phyloP scores from a whole-genome alignment of 2,888 invertebrate genomes.

The Coremacera marginata region DNA sequence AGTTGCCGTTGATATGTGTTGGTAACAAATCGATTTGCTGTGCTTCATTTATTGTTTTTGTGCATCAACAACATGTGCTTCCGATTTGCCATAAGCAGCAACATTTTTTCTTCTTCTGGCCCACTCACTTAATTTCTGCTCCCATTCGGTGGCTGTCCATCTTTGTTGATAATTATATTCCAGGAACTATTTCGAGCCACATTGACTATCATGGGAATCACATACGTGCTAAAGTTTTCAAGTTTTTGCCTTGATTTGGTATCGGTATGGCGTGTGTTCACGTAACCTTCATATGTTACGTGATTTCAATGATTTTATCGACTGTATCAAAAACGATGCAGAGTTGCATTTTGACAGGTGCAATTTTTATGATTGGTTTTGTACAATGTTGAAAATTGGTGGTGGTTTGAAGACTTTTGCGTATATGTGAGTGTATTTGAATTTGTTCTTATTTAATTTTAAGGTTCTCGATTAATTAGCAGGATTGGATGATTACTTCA shows the following conservation, averaged over 20 bases:
- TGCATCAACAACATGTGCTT: constrained; percentile 31
- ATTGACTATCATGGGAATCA: constrained; percentile 59
- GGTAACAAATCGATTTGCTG: constrained; percentile 39
- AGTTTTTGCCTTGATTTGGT: neutral
- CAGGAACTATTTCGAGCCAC: constrained; percentile 18
- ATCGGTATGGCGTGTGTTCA: constrained; percentile 16
- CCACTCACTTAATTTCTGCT: neutral
- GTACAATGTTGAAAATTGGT: neutral
- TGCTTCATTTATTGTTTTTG: constrained; percentile 38
- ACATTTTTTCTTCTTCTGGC: neutral
- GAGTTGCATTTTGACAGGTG: neutral
- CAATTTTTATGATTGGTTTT: neutral
- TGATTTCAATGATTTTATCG: constrained; percentile 8
- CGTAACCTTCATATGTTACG: constrained; percentile 29
- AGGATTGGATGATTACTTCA: too few relatives aligned
- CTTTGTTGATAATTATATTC: constrained; percentile 14
- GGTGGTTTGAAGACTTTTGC: neutral
- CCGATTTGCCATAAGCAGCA: constrained; percentile 18
- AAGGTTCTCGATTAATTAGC: too few relatives aligned
- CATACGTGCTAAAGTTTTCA: constrained; percentile 59
- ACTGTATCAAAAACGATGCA: neutral
- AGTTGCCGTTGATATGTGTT: constrained; percentile 23
- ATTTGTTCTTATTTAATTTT: too few relatives aligned
- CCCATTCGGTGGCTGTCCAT: neutral
- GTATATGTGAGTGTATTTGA: neutral